phyloP scores from a whole-genome alignment of 2,888 invertebrate species.

The Zootermopsis nevadensis region DNA sequence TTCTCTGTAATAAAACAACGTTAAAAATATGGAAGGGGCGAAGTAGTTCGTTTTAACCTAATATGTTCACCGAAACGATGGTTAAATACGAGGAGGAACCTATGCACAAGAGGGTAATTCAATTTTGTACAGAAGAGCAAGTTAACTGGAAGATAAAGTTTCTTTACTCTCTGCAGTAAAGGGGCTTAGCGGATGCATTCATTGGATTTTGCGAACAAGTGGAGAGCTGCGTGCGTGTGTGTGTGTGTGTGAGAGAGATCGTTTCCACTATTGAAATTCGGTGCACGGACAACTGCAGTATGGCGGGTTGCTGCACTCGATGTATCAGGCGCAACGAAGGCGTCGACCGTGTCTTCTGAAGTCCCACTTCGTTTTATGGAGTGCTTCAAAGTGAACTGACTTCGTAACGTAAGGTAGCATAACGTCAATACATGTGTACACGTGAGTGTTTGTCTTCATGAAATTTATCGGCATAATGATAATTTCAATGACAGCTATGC shows the following conservation, averaged over 20 bases:
- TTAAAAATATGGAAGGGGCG: conserved; percentile 9
- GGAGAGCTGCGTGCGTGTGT: neutral
- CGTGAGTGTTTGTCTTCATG: no score
- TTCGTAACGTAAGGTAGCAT: no score
- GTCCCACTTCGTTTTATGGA: neutral
- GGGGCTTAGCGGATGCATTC: conserved; percentile 16
- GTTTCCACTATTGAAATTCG: conserved; percentile 2
- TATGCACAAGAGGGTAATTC: conserved; percentile 12
- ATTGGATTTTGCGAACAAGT: conserved; percentile 26
- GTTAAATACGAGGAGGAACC: conserved; percentile 18
- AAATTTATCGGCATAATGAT: no score
- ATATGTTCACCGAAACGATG: conserved; percentile 20
- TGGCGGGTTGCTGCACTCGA: neutral
- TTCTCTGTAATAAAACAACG: conserved; percentile 7
- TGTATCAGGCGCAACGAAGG: neutral
- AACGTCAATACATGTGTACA: no score
- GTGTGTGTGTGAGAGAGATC: no score
- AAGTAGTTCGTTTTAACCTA: conserved; percentile 10
- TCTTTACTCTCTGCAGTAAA: neutral
- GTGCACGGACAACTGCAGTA: neutral
- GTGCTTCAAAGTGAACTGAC: neutral
- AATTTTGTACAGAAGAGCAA: conserved; percentile 9
- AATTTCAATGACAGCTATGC: no score
- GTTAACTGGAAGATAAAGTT: conserved; percentile 21
- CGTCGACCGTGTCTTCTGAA: neutral